Percentiles rank a stretch among this genome's conserved stretches.
phyloP scores from a whole-genome alignment of 2,888 invertebrate species.

The Ashinkailepas kermadecensis region DNA sequence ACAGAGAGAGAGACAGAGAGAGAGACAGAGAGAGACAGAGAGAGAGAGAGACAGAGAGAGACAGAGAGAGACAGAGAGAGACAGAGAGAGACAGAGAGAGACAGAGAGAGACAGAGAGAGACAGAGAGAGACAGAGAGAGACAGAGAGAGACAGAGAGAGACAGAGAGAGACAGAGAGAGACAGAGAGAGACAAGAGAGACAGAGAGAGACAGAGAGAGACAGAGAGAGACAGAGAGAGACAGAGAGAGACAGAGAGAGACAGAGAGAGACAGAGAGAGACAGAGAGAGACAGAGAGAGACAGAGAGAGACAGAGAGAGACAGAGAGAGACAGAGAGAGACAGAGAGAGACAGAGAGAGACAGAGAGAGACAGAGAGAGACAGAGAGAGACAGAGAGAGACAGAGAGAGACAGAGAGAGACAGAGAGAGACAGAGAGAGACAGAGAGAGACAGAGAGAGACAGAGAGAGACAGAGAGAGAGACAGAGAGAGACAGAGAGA shows the following conservation, averaged over 20 bases:
- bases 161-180: no score
- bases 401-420: conserved; percentile 18
- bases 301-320: conserved; percentile 17
- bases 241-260: background rate
- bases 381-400: conserved; percentile 7
- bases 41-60: no score
- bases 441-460: conserved; percentile 24
- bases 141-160: no score
- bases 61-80: no score
- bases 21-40: no score
- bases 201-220: no score
- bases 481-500: conserved; percentile 27
- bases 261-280: conserved; percentile 9
- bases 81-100: no score
- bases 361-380: conserved; percentile 11
- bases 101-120: no score
- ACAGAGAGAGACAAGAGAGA: no score
- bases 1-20: no score
- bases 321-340: conserved; percentile 22
- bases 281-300: background rate
- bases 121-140: no score
- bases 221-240: no score
- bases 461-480: conserved; percentile 31
- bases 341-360: conserved; percentile 1
- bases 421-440: conserved; percentile 19